Conservation (phyloP, 2,113 vertebrate species). For the Spea multiplicata region DNA sequence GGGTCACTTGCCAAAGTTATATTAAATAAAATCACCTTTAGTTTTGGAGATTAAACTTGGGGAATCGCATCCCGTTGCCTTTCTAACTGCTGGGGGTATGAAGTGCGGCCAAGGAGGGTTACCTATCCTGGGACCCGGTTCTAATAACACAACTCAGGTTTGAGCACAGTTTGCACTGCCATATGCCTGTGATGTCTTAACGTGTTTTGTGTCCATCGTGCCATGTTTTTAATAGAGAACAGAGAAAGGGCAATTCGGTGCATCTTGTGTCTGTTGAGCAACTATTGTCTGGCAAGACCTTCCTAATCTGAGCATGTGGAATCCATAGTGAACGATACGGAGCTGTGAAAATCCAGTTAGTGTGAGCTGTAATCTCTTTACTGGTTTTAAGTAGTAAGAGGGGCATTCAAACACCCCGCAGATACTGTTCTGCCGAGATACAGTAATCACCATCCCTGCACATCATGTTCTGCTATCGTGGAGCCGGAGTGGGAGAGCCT, state of each 20-base stretch:
- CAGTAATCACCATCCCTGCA: constrained; percentile 69
- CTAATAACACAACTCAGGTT: background rate
- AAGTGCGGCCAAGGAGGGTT: background rate
- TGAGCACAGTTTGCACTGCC: background rate
- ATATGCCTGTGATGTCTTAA: constrained; percentile 26
- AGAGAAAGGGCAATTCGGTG: constrained; percentile 27
- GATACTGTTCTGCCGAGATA: constrained; percentile 72
- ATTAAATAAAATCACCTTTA: background rate
- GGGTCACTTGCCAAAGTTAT: background rate
- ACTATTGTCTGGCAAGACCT: constrained; percentile 71
- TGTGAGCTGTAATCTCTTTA: constrained; percentile 99
- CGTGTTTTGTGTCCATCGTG: background rate
- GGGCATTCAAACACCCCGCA: constrained; percentile 79
- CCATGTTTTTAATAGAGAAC: constrained; percentile 20
- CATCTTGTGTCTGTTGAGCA: constrained; percentile 59
- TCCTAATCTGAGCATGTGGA: constrained; percentile 87
- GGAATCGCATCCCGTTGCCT: no score
- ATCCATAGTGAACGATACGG: constrained; percentile 81
- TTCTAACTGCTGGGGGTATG: no score
- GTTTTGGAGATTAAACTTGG: background rate
- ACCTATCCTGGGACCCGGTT: background rate
- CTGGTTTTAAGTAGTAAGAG: constrained; percentile 86
- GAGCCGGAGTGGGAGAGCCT: constrained; percentile 46
- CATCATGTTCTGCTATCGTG: constrained; percentile 51
- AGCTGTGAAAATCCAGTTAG: constrained; percentile 99